A percentile compares a stretch with the other conserved stretches of the same genome.
Conservation (phyloP, 2,797 vertebrate genomes). For the Euthynnus affinis region DNA sequence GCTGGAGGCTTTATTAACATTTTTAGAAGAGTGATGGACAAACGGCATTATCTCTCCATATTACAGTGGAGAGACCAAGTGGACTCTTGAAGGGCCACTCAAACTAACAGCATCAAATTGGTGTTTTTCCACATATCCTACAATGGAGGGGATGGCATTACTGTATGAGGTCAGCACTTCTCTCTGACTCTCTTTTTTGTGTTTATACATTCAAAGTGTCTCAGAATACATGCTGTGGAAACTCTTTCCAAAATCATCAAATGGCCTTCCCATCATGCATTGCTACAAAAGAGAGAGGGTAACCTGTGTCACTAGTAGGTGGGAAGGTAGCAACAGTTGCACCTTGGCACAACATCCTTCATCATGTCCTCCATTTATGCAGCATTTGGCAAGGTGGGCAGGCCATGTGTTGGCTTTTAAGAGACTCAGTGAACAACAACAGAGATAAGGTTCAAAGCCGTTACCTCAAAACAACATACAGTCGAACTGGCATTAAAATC, state of each 20-base stretch:
- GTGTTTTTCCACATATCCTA: slow-evolving; percentile 47
- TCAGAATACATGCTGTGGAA: slow-evolving; percentile 44
- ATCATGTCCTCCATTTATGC: slow-evolving; percentile 61
- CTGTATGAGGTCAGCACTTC: slow-evolving; percentile 46
- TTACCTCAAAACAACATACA: slow-evolving; percentile 7
- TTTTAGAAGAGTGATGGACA: slow-evolving; percentile 41
- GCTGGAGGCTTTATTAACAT: background rate
- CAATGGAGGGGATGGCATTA: slow-evolving; percentile 57
- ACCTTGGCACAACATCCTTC: slow-evolving; percentile 68
- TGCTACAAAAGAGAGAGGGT: slow-evolving; percentile 41
- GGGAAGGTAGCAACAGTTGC: slow-evolving; percentile 64
- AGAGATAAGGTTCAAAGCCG: slow-evolving; percentile 28
- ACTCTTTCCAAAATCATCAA: slow-evolving; percentile 66
- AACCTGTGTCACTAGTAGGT: slow-evolving; percentile 69
- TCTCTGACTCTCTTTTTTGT: slow-evolving; percentile 2
- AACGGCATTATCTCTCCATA: slow-evolving; percentile 52
- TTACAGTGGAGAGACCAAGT: slow-evolving; percentile 38
- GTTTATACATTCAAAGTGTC: slow-evolving; percentile 16
- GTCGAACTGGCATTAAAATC: background rate
- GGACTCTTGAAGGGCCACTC: slow-evolving; percentile 34
- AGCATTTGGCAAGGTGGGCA: slow-evolving; percentile 56
- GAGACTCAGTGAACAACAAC: slow-evolving; percentile 45
- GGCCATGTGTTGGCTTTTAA: slow-evolving; percentile 67
- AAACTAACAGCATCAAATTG: slow-evolving; percentile 45
- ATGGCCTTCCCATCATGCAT: slow-evolving; percentile 69